Conservation (phyloP, 2,888 invertebrate species). For the Cynaeus angustus region DNA sequence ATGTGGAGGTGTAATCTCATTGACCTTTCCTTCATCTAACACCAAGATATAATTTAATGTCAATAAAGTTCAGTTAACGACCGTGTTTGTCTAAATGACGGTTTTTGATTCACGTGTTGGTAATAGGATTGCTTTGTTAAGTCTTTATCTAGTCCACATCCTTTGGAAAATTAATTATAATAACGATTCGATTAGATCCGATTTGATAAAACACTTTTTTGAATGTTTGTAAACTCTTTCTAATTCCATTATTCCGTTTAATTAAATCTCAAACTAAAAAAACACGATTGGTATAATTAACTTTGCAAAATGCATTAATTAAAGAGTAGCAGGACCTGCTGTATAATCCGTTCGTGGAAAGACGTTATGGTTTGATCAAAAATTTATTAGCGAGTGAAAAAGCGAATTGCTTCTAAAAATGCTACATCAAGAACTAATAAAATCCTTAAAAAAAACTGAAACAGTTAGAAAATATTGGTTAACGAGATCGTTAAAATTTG, state of each 20-base stretch:
- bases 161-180: constrained; percentile 31
- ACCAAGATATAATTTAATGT: constrained; percentile 25
- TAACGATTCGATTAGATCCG: constrained; percentile 26
- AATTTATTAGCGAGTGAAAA: constrained; percentile 16
- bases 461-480: constrained; percentile 28
- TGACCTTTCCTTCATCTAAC: constrained; percentile 34
- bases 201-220: constrained; percentile 24
- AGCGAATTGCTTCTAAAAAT: constrained; percentile 21
- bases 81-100: constrained; percentile 42
- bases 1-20: constrained; percentile 32
- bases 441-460: not conserved
- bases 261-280: constrained; percentile 30
- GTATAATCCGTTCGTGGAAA: constrained; percentile 25
- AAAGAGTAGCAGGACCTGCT: constrained; percentile 21
- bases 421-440: not conserved
- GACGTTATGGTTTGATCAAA: constrained; percentile 23
- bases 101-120: constrained; percentile 24
- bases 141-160: constrained; percentile 3
- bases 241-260: constrained; percentile 33
- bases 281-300: constrained; percentile 22
- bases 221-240: not conserved
- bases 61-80: constrained; percentile 38
- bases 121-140: constrained; percentile 19
- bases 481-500: constrained; percentile 20
- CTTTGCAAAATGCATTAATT: constrained; percentile 37